Conservation (phyloP, 2,113 vertebrate genomes). For the Euleptes europaea region DNA sequence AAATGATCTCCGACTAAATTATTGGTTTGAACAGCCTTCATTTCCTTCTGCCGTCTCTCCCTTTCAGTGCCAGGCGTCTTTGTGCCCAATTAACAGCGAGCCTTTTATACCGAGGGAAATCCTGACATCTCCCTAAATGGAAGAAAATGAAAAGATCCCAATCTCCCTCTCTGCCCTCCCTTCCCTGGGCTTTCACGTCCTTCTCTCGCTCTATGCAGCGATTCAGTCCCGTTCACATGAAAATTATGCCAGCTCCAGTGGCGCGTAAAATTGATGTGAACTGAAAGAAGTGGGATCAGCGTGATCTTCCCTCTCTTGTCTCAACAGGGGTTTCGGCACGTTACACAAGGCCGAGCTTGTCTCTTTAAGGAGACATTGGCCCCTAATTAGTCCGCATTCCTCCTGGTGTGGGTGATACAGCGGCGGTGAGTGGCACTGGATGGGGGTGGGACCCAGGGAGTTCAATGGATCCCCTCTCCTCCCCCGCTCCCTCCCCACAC, state of each 20-base stretch:
- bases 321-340: conserved; percentile 58
- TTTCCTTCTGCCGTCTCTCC: not conserved
- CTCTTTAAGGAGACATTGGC: conserved; percentile 75
- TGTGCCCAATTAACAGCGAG: conserved; percentile 20
- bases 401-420: conserved; percentile 39
- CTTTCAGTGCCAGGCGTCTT: conserved; percentile 8
- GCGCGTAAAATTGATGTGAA: conserved; percentile 76
- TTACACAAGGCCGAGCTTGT: conserved; percentile 71
- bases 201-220: not conserved
- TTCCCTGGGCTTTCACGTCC: not conserved
- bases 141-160: conserved; percentile 22
- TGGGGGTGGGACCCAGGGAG: conserved; percentile 33
- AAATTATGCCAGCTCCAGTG: conserved; percentile 73
- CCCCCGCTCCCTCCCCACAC: conserved; percentile 20
- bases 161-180: not conserved
- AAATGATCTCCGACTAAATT: conserved; percentile 19
- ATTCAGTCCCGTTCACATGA: conserved; percentile 62
- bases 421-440: conserved; percentile 43
- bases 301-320: conserved; percentile 64
- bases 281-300: conserved; percentile 62
- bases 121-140: conserved; percentile 16
- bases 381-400: conserved; percentile 74
- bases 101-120: not conserved
- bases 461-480: not conserved
- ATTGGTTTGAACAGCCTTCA: conserved; percentile 8